A percentile compares a stretch with the other conserved stretches of the same genome.
phyloP scores from a whole-genome alignment of 1,140 invertebrate species.

The Neodiprion pinetum region DNA sequence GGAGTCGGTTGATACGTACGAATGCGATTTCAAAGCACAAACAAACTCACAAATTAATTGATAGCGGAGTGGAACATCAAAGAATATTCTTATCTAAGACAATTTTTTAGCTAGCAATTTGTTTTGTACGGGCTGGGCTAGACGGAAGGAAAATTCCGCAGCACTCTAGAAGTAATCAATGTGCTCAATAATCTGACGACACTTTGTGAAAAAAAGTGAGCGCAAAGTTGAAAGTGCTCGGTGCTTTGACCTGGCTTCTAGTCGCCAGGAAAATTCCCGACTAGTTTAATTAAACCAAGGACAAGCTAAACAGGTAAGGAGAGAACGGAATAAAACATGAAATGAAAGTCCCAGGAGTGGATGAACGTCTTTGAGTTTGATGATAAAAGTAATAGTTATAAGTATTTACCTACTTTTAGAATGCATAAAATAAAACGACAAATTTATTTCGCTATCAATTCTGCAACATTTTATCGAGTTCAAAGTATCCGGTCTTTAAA shows the following conservation, averaged over 20 bases:
- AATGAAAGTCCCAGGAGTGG: no score
- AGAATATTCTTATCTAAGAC: neutral
- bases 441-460: no score
- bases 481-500: neutral
- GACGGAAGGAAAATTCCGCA: neutral
- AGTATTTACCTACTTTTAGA: no score
- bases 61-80: neutral
- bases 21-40: neutral
- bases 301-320: neutral
- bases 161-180: neutral
- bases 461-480: neutral
- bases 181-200: neutral
- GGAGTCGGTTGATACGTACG: neutral
- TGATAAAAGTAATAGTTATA: no score
- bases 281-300: neutral
- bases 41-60: neutral
- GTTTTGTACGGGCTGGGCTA: neutral
- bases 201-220: no score
- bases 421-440: no score
- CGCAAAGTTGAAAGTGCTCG: no score
- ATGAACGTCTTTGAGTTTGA: no score
- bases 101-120: neutral
- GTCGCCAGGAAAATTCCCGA: neutral
- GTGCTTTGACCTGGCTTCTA: no score
- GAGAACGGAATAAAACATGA: neutral